Evolutionary conservation across 2,797 vertebrate species (phyloP), one percentile per base, ranked within the genome.

Genomic region (Prunella strophiata): DNA sequence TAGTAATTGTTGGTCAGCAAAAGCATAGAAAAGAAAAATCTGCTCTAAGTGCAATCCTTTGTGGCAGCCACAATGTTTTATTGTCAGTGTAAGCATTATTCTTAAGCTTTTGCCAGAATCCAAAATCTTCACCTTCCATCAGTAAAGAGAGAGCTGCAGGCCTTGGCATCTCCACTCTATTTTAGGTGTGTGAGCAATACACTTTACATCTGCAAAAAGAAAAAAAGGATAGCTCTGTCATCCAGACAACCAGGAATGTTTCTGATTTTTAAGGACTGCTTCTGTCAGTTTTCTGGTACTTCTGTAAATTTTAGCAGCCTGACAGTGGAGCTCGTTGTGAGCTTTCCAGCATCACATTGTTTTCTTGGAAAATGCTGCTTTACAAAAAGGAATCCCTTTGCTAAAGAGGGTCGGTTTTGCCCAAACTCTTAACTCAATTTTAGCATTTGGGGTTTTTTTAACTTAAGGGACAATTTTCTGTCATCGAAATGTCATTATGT

Each of bases 341-440:
- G 25, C 21, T 68, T 84, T 78, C 59, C 67, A 88, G 36, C 8
- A 61, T 47, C 58, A 45, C 7, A 21, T 8, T 30, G 9, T 34
- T 94, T 70, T 70, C 66, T 65, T 81, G 50, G 50, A 54, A 92
- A 86, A 84, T 15, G 6, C 4, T 84, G n/a, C 32, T 73, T 90
- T 84, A 66, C 8, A 13, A 29, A 80, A 72, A 54, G 5, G 21
- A 84, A 78, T 38, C 4, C 2, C 22, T 55, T 86, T 65, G 13
- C 50, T 84, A 21, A 58, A 55, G 32, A 48, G 10, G 3, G 23
- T 48, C 30, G 22, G 20, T 75, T 79, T 91, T 94, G 34, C 18
- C 25, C 38, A 47, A 19, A 57, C 10, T 22, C 29, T 25, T 32
- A 71, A 54, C 11, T 36, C 15, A 67, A 9, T 45, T 13, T 32